phyloP scores from a whole-genome alignment of 30 jellyfish, hydroid and myxozoan species.

The Clytia hemisphaerica region DNA sequence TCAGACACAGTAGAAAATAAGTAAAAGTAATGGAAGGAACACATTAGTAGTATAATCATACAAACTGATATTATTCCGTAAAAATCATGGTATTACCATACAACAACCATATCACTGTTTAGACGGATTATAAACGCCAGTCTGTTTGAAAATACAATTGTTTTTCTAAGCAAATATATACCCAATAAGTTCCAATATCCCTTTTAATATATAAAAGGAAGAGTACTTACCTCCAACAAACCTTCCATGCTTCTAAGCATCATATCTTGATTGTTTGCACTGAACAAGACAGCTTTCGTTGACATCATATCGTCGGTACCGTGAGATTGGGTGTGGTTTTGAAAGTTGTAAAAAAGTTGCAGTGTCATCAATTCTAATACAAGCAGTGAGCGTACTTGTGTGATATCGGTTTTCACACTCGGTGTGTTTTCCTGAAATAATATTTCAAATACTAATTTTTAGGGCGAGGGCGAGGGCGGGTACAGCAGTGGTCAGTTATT shows the following conservation, averaged over 20 bases:
- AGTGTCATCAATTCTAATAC: conserved; percentile 94
- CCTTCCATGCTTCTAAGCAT: conserved; percentile 94
- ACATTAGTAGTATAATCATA: no score
- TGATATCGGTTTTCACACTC: conserved; percentile 21
- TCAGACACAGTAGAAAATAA: no score
- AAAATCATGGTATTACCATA: no score
- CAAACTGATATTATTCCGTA: no score
- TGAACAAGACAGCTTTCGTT: conserved; percentile 41
- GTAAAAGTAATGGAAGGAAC: no score
- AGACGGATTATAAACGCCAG: no score
- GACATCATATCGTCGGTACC: conserved; percentile 26
- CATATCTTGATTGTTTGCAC: conserved; percentile 48
- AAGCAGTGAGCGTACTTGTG: conserved; percentile 80
- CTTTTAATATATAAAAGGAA: neutral
- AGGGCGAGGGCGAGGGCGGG: no score
- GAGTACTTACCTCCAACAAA: conserved; percentile 63
- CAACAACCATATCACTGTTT: no score
- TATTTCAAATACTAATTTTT: no score
- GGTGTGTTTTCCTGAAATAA: conserved; percentile 34
- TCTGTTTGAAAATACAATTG: no score
- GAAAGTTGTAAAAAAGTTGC: conserved; percentile 80
- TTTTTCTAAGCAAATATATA: neutral
- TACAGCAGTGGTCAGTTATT: no score
- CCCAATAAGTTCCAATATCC: neutral
- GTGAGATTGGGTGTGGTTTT: conserved; percentile 44